phyloP scores from a whole-genome alignment of 2,888 invertebrate genomes.

The Bedellia somnulentella region DNA sequence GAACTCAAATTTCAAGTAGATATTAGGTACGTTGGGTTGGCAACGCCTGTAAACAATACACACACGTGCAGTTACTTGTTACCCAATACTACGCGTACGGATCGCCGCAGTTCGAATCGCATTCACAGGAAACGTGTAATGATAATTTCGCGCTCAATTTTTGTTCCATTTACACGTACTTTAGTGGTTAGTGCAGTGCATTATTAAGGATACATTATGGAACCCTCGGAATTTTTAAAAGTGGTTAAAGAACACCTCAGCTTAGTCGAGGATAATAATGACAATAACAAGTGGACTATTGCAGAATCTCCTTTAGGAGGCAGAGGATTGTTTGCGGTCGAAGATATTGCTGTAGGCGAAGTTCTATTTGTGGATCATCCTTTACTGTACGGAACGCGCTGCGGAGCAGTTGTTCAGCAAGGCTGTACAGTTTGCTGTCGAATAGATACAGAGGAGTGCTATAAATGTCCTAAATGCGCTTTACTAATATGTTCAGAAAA shows the following conservation, averaged over 20 bases:
- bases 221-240: conserved; percentile 52
- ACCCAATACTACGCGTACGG: too few species aligned
- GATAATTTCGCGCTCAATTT: too few species aligned
- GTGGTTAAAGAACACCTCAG: conserved; percentile 48
- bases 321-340: conserved; percentile 70
- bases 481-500: conserved; percentile 68
- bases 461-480: conserved; percentile 66
- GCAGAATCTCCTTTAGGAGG: conserved; percentile 65
- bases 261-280: conserved; percentile 19
- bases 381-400: conserved; percentile 69
- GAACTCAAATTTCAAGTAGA: too few species aligned
- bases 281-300: conserved; percentile 61
- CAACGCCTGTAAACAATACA: too few species aligned
- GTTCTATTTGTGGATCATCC: conserved; percentile 72
- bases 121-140: too few species aligned
- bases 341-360: conserved; percentile 68
- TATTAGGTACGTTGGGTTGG: too few species aligned
- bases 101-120: too few species aligned
- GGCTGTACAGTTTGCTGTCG: conserved; percentile 69
- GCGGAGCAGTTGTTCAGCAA: conserved; percentile 51
- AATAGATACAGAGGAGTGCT: conserved; percentile 30
- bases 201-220: too few species aligned
- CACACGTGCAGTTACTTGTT: too few species aligned
- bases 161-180: too few species aligned
- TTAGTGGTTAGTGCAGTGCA: too few species aligned